A percentile compares a stretch with the other conserved stretches of the same genome.
Conservation (phyloP, 2,797 vertebrate genomes). For the Crypturellus tataupa region DNA sequence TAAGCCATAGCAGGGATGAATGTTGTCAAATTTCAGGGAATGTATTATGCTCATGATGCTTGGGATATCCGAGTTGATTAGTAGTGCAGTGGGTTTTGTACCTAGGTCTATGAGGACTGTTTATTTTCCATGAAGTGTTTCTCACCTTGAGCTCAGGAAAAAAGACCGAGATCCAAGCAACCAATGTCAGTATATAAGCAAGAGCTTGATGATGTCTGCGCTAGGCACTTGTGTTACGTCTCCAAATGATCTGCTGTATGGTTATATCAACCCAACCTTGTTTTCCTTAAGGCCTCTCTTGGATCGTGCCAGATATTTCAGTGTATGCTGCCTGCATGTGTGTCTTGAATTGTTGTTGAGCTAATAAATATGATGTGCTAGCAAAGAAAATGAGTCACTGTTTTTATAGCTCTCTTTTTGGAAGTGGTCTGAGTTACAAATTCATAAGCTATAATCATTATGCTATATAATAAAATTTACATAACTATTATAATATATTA, state of each 20-base stretch:
- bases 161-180: not conserved
- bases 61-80: conserved; percentile 9
- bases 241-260: not conserved
- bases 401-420: not conserved
- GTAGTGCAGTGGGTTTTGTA: not conserved
- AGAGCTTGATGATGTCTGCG: not conserved
- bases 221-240: not conserved
- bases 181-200: not conserved
- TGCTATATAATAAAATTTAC: too few relatives aligned
- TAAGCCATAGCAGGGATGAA: not conserved
- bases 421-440: too few relatives aligned
- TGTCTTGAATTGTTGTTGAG: not conserved
- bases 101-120: not conserved
- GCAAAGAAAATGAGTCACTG: not conserved
- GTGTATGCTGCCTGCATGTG: not conserved
- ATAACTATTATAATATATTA: too few relatives aligned
- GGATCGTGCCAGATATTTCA: not conserved
- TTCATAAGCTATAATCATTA: too few relatives aligned
- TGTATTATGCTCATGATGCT: not conserved
- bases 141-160: not conserved
- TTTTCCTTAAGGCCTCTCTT: not conserved
- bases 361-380: conserved; percentile 62
- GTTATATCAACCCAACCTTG: not conserved
- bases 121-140: not conserved
- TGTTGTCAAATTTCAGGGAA: not conserved